Conservation (phyloP, 2,113 vertebrate genomes). For the Colistium nudipinnis region DNA sequence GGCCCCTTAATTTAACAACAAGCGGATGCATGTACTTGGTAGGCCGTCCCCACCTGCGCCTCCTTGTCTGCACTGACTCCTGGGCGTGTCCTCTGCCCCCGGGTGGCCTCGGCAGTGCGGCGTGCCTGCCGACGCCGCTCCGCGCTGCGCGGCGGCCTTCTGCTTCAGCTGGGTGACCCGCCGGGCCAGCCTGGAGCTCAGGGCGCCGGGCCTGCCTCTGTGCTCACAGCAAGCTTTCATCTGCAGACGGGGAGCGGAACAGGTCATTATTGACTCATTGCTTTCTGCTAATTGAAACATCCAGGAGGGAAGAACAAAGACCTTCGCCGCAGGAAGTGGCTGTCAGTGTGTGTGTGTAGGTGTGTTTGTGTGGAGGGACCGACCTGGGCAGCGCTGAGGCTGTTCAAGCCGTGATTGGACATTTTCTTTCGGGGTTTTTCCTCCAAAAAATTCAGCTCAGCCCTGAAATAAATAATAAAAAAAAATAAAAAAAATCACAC, state of each 20-base stretch:
- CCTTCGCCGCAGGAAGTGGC: slow-evolving; percentile 38
- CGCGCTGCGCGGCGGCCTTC: slow-evolving; percentile 84
- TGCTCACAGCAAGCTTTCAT: slow-evolving; percentile 84
- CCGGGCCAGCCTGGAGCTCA: slow-evolving; percentile 83
- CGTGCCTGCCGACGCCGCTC: slow-evolving; percentile 69
- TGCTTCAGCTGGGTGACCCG: slow-evolving; percentile 88
- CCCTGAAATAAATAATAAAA: slow-evolving; percentile 58
- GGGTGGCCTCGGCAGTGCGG: slow-evolving; percentile 81
- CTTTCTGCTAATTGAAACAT: slow-evolving; percentile 57
- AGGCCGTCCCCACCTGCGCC: slow-evolving; percentile 64
- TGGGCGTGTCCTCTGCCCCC: slow-evolving; percentile 34
- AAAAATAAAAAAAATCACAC: slow-evolving; percentile 14
- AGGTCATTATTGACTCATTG: slow-evolving; percentile 50
- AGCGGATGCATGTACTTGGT: background rate
- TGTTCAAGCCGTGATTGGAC: slow-evolving; percentile 64
- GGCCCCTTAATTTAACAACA: background rate
- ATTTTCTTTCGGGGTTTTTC: slow-evolving; percentile 65
- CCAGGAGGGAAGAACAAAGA: slow-evolving; percentile 12
- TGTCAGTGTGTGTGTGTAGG: slow-evolving; percentile 15
- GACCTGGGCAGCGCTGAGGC: slow-evolving; percentile 67
- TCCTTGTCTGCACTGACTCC: slow-evolving; percentile 62
- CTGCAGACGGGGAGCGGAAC: slow-evolving; percentile 60
- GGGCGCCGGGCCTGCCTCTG: slow-evolving; percentile 72
- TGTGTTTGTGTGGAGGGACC: slow-evolving; percentile 23
- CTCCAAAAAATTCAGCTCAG: slow-evolving; percentile 61